Percentiles rank a stretch among this genome's conserved stretches.
Conservation (phyloP, 2,113 vertebrate species). For the Haemorhous mexicanus region DNA sequence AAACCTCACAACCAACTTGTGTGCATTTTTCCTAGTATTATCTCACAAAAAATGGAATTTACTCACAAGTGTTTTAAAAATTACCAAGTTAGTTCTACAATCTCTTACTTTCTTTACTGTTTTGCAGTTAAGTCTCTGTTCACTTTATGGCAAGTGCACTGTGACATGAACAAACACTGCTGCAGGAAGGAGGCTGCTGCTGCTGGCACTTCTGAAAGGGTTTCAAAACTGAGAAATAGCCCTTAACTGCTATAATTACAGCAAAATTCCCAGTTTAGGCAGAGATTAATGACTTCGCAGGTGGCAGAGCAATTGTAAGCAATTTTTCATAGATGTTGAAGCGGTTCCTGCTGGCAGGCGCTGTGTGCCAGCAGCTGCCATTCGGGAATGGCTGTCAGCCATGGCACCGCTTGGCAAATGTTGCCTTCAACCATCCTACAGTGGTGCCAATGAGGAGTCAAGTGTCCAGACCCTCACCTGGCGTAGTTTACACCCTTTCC, state of each 20-base stretch:
- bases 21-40: not conserved
- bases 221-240: not conserved
- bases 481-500: not conserved
- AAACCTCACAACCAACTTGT: not conserved
- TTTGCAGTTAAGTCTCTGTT: not conserved
- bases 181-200: not conserved
- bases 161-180: fast-evolving
- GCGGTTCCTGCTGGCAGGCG: not conserved
- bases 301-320: not conserved
- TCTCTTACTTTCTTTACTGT: not conserved
- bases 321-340: not conserved
- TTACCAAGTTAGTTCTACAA: not conserved
- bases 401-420: not conserved
- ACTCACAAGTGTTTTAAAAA: not conserved
- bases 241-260: not conserved
- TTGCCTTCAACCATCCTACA: fast-evolving
- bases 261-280: not conserved
- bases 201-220: not conserved
- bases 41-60: not conserved
- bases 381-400: not conserved
- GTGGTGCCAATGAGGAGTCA: not conserved
- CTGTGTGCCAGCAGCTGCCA: not conserved
- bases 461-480: not conserved
- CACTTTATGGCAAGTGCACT: fast-evolving
- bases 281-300: constrained; percentile 31